Evolutionary conservation across 2,113 vertebrate species (phyloP), one percentile per base, ranked within the genome.

Genomic region (Misgurnus anguillicaudatus): DNA sequence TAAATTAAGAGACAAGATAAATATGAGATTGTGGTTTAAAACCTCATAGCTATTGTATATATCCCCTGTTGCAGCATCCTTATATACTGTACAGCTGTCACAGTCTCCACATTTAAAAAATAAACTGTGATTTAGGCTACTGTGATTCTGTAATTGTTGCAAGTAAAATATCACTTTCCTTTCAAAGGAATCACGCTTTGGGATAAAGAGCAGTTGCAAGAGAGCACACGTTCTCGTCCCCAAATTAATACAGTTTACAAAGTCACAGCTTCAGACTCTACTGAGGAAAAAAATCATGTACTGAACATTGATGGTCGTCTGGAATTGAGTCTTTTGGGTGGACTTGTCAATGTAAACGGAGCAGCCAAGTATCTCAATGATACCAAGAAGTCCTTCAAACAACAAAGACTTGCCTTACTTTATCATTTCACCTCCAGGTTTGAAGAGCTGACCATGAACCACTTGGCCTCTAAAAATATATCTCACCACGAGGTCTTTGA

Each of bases 301-400:
- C 47, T 82, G 21, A 48, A 78, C 6, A 45, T 82, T 21, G 45
- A 11, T 31, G 69, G 38, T 3, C 14, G 13, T 19, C 65, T 79
- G 0, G 65, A 83, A 64, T 24, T 74, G 13, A 83, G 81, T 79
- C 9, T 83, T 66, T 14, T 83, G 41, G 16, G 63, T 36, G 77
- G 81, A 17, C 61, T 61, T 5, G 11, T 82, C 24, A 41, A 4
- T 55, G 60, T 82, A 4, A 17, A 2, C 4, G 80, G 80, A 42
- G 55, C 80, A 36, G 80, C 80, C 5, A 77, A 16, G 13, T 83
- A n/a, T 64, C 79, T 83, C 16, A 79, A 63, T 36, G 81, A 83
- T 63, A 75, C 21, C 9, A 83, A 83, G 62, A 64, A 47, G n/a
- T 79, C 81, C 9, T 47, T 39, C 7, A 69, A 45, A 24, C 77